Percentiles rank a stretch among this genome's conserved stretches.
Conservation (phyloP, 1,140 invertebrate genomes). For the Lineus longissimus region DNA sequence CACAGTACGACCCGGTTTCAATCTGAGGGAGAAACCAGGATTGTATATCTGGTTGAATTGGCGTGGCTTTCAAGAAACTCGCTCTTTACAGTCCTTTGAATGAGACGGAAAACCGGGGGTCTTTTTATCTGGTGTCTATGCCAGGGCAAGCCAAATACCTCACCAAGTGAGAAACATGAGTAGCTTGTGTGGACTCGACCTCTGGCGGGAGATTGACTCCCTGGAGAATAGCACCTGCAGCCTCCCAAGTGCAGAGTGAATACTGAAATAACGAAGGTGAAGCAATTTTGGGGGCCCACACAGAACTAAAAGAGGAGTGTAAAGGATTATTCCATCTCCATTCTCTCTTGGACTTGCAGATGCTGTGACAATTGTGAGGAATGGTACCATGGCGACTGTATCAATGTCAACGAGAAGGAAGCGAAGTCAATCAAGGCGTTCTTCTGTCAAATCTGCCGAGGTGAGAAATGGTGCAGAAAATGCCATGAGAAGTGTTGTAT, state of each 20-base stretch:
- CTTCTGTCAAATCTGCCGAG: conserved; percentile 66
- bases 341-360: too few species aligned
- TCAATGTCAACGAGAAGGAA: conserved; percentile 88
- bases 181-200: too few species aligned
- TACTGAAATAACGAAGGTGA: too few species aligned
- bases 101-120: background rate
- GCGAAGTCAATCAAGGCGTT: conserved; percentile 91
- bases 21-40: background rate
- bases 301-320: background rate
- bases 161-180: too few species aligned
- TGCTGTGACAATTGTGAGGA: conserved; percentile 96
- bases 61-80: too few species aligned
- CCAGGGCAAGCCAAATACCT: too few species aligned
- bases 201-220: too few species aligned
- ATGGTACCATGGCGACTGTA: conserved; percentile 98
- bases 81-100: too few species aligned
- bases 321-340: conserved; percentile 6
- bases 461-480: conserved; percentile 26
- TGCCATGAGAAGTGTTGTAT: too few species aligned
- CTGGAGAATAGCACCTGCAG: background rate
- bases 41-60: too few species aligned
- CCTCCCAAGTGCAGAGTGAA: background rate
- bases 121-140: background rate
- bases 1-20: background rate
- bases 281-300: background rate